phyloP scores from a whole-genome alignment of 2,888 invertebrate genomes.

The Megaustenia siamemsis region DNA sequence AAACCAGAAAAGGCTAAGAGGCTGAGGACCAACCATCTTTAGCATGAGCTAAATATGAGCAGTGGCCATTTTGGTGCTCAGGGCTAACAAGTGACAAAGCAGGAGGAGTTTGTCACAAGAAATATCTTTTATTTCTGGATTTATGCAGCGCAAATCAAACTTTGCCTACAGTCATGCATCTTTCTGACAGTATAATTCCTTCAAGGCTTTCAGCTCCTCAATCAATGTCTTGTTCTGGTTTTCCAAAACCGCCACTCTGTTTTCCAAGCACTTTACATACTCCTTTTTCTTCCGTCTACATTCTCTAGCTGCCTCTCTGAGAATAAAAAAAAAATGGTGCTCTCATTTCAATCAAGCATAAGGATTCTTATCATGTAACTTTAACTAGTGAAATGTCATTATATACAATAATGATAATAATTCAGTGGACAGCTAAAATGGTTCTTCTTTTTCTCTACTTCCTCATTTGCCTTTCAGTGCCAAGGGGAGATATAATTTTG shows the following conservation, averaged over 20 bases:
- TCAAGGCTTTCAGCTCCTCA: slow-evolving; percentile 98
- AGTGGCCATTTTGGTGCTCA: background rate
- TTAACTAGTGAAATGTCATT: too few relatives aligned
- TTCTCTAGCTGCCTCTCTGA: slow-evolving; percentile 97
- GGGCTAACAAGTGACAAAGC: slow-evolving; percentile 35
- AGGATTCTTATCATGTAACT: too few relatives aligned
- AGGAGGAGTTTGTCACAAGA: slow-evolving; percentile 42
- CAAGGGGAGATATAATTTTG: too few relatives aligned
- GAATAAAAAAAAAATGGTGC: slow-evolving; percentile 23
- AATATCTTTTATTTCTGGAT: slow-evolving; percentile 11
- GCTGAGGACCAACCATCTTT: background rate
- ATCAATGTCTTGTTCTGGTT: slow-evolving; percentile 99
- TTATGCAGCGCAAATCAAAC: background rate
- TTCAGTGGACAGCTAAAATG: too few relatives aligned
- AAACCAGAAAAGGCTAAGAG: slow-evolving; percentile 9
- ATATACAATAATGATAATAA: too few relatives aligned
- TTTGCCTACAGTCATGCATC: slow-evolving; percentile 62
- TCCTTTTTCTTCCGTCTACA: slow-evolving; percentile 99
- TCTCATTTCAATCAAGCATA: background rate
- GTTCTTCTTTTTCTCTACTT: too few relatives aligned
- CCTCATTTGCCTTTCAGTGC: too few relatives aligned
- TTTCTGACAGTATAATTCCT: slow-evolving; percentile 93
- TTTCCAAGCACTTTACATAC: slow-evolving; percentile 99
- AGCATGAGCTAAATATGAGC: slow-evolving; percentile 12
- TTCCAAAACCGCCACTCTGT: slow-evolving; percentile 98